Percentiles rank a stretch among this genome's conserved stretches.
Evolutionary conservation across 2,888 invertebrate genomes (phyloP).

Genomic region (Chirona hameri): DNA sequence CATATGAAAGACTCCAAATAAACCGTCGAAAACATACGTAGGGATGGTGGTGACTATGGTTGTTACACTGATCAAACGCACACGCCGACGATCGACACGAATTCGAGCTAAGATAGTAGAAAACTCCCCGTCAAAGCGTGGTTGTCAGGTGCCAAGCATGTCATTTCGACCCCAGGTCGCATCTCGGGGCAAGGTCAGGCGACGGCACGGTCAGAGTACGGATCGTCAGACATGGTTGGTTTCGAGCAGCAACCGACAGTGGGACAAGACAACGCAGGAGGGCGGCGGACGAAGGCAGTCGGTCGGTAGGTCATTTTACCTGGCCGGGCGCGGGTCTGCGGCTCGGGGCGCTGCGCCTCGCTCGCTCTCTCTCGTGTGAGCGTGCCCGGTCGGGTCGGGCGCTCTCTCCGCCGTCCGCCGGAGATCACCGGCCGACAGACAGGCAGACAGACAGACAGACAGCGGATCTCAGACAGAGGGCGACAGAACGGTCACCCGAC

Average conservation of each 20-base stretch:
- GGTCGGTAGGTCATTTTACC: neutral
- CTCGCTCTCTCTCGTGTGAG: neutral
- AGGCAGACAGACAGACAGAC: too few species aligned
- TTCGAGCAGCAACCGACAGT: neutral
- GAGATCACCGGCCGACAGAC: too few species aligned
- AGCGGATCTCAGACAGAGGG: too few species aligned
- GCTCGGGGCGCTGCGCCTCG: neutral
- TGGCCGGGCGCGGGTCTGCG: neutral
- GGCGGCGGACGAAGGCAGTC: neutral
- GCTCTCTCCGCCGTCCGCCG: too few species aligned
- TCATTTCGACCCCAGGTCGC: neutral
- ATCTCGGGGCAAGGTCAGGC: neutral
- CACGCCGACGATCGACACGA: neutral
- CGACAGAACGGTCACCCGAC: too few species aligned
- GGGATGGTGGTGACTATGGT: constrained; percentile 1
- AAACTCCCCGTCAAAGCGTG: neutral
- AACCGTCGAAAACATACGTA: neutral
- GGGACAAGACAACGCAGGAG: neutral
- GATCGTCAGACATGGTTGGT: neutral
- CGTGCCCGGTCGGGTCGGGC: too few species aligned
- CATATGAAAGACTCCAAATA: constrained; percentile 1
- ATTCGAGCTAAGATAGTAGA: neutral
- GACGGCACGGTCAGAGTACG: neutral
- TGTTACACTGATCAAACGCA: constrained; percentile 22
- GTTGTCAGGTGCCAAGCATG: constrained; percentile 5